phyloP scores from a whole-genome alignment of 2,113 vertebrate species.

The Phrynosoma platyrhinos region DNA sequence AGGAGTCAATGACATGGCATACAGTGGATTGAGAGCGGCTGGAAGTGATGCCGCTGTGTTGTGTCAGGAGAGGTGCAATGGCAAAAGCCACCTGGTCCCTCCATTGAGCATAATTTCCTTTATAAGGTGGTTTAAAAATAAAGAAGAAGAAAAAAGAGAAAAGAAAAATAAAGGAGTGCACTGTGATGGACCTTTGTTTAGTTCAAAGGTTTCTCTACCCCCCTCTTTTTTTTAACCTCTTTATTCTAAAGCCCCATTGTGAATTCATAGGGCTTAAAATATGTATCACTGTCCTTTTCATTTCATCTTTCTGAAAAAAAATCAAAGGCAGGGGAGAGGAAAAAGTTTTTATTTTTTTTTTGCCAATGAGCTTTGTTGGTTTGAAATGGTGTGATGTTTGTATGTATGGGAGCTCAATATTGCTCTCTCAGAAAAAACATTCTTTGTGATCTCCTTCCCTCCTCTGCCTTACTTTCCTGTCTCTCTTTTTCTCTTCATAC shows the following conservation, averaged over 20 bases:
- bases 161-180: constrained; percentile 70
- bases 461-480: not conserved
- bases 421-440: constrained; percentile 69
- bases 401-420: constrained; percentile 82
- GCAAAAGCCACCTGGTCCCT: constrained; percentile 81
- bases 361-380: constrained; percentile 82
- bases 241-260: constrained; percentile 97
- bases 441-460: not conserved
- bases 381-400: constrained; percentile 86
- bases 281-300: constrained; percentile 99
- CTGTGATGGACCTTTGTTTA: constrained; percentile 94
- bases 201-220: constrained; percentile 93
- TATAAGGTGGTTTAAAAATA: constrained; percentile 85
- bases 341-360: constrained; percentile 67
- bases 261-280: constrained; percentile 96
- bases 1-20: constrained; percentile 73
- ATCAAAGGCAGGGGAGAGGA: constrained; percentile 88
- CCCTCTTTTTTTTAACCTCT: constrained; percentile 77
- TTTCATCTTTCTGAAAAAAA: constrained; percentile 94
- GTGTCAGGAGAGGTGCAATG: constrained; percentile 78
- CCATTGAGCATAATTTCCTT: constrained; percentile 79
- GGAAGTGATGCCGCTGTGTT: constrained; percentile 81
- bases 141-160: too few species aligned
- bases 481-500: constrained; percentile 51
- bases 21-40: constrained; percentile 76